phyloP scores from a whole-genome alignment of 2,797 vertebrate genomes.

The Simalia tracyae region DNA sequence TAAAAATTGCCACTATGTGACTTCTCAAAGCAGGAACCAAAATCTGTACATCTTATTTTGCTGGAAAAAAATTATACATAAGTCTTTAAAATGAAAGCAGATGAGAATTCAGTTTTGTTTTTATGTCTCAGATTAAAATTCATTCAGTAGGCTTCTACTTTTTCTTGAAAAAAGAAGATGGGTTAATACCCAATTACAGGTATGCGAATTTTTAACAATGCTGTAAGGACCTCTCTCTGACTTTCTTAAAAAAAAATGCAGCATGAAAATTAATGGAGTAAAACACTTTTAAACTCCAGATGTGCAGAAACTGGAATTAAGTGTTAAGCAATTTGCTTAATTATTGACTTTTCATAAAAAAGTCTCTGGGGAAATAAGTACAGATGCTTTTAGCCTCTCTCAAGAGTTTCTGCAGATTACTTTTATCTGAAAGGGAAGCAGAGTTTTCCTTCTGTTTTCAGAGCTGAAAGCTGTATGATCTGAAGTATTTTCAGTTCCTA shows the following conservation, averaged over 20 bases:
- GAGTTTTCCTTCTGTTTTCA: slow-evolving; percentile 76
- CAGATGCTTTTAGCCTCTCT: slow-evolving; percentile 79
- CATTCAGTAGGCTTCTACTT: slow-evolving; percentile 73
- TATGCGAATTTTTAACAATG: slow-evolving; percentile 68
- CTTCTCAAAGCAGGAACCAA: slow-evolving; percentile 78
- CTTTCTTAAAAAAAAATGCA: slow-evolving; percentile 75
- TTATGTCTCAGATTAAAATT: slow-evolving; percentile 70
- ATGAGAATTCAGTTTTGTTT: slow-evolving; percentile 59
- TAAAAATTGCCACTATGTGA: slow-evolving; percentile 81
- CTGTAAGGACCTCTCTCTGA: slow-evolving; percentile 74
- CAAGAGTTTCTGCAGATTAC: slow-evolving; percentile 76
- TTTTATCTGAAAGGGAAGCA: slow-evolving; percentile 74
- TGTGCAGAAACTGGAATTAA: slow-evolving; percentile 78
- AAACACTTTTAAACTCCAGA: slow-evolving; percentile 79
- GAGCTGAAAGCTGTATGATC: slow-evolving; percentile 84
- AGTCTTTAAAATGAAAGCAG: slow-evolving; percentile 79
- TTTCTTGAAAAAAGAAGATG: slow-evolving; percentile 68
- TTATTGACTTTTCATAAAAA: slow-evolving; percentile 83
- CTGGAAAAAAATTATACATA: slow-evolving; percentile 82
- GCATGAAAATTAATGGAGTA: slow-evolving; percentile 77
- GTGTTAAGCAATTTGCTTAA: slow-evolving; percentile 85
- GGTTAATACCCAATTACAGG: slow-evolving; percentile 70
- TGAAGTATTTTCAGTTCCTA: slow-evolving; percentile 79
- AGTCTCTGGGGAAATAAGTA: slow-evolving; percentile 75
- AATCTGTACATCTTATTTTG: slow-evolving; percentile 83